Base-by-base conservation (phyloP, 30 jellyfish, hydroid and myxozoan species). In the Hydractinia symbiolongicarpus region DNA sequence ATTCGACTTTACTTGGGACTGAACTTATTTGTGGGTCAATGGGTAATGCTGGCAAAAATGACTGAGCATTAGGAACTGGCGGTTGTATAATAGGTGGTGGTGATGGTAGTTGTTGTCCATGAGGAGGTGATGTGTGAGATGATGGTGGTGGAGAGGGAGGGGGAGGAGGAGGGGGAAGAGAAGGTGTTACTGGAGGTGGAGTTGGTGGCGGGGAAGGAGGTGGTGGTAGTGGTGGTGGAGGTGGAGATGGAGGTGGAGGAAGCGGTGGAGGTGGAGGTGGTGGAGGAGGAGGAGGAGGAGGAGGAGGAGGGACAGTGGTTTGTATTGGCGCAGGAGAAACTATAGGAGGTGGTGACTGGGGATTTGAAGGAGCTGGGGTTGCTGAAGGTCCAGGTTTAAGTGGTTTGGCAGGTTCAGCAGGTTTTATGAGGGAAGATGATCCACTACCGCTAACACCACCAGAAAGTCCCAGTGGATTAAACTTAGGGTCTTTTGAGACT, bases 151-250 rank as follows among this genome's bases (percentile, higher is more conserved):
- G 81, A 4, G 84, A 73, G 19, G 80, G 84, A 49, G 78, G 77
- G 5, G 86, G 89, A 9, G 85, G 79, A 6, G 92, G 81, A 40
- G 95, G 91, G 21, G 79, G 86, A 49, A 84, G 84, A 1, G 77
- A 67, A 15, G 87, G 82, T 60, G 90, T 55, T 44, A 79, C 84
- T 15, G 90, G 81, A 0, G 68, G 79, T 20, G 7, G 82, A 11
- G 86, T 76, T 20, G 91, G 81, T 6, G 73, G 91, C 2, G 91
- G 81, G 5, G 91, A 86, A 5, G 83, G 89, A 6, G 91, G 80
- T 14, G 84, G 84, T n/a, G 83, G 66, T 16, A 78, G 78, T 55
- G 89, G 89, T 8, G 89, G 83, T 8, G 87, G 70, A 2, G 83
- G 75, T 21, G 88, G 62, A 7, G 92, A 76, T 9, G 96, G 56